Conservation (phyloP, 2,888 invertebrate species). For the Craniophora ligustri region DNA sequence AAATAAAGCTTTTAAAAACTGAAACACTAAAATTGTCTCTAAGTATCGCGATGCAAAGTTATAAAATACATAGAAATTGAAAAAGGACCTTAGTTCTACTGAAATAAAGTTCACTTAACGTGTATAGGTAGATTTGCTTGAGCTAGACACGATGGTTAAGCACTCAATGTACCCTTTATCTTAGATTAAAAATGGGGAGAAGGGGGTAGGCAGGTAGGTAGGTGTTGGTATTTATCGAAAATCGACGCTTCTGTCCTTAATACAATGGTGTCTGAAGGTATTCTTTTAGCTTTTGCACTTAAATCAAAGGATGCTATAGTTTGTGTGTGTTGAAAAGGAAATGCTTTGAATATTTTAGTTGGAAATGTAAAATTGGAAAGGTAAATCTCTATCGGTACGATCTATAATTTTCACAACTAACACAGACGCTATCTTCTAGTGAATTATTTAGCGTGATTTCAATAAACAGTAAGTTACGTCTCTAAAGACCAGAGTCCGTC, state of each 20-base stretch:
- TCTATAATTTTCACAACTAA: background rate
- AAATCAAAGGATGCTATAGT: slow-evolving; percentile 27
- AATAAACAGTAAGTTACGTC: too few relatives aligned
- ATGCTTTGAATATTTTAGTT: background rate
- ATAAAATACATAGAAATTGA: slow-evolving; percentile 3
- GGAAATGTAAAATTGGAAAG: too few relatives aligned
- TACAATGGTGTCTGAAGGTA: slow-evolving; percentile 35
- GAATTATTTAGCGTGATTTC: too few relatives aligned
- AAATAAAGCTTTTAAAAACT: slow-evolving; percentile 1
- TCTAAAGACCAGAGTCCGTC: too few relatives aligned
- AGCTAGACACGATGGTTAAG: slow-evolving; percentile 78
- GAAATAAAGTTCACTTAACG: slow-evolving; percentile 12
- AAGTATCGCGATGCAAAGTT: slow-evolving; percentile 57
- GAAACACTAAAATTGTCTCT: slow-evolving; percentile 51
- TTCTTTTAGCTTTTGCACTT: slow-evolving; percentile 47
- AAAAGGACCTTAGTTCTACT: slow-evolving; percentile 12
- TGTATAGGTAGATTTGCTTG: slow-evolving; percentile 52
- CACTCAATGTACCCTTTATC: slow-evolving; percentile 87
- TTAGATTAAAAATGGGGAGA: slow-evolving; percentile 84
- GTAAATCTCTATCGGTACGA: background rate
- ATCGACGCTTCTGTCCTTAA: slow-evolving; percentile 46
- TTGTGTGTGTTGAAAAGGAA: slow-evolving; percentile 8
- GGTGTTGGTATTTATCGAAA: slow-evolving; percentile 60
- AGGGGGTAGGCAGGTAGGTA: slow-evolving; percentile 59
- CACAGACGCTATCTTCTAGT: background rate